A percentile compares a stretch with the other conserved stretches of the same genome.
These are phyloP conservation scores for Limenitis camilla DNA, from an alignment of 2,888 invertebrate species.

Conservation along the genomic window DNA sequence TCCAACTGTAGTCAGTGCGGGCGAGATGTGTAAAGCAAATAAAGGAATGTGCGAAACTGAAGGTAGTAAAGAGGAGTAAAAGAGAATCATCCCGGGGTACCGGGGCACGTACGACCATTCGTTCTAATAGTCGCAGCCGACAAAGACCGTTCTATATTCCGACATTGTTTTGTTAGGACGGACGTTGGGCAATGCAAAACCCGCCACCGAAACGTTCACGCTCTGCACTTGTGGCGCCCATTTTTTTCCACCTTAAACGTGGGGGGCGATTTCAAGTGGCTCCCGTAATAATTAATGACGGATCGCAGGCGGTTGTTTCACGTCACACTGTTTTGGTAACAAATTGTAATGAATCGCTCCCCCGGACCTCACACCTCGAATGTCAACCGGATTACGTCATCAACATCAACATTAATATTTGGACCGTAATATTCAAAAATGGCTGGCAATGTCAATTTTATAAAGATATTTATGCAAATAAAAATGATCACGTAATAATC, in stretches of 20 bases:
- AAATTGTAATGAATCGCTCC: conserved; percentile 62
- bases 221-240: conserved; percentile 38
- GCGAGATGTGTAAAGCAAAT: conserved; percentile 50
- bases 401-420: conserved; percentile 16
- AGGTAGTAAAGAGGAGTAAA: conserved; percentile 53
- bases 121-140: conserved; percentile 63
- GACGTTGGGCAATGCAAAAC: conserved; percentile 57
- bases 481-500: too few species aligned
- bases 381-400: conserved; percentile 55
- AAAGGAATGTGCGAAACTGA: conserved; percentile 54
- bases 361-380: conserved; percentile 64
- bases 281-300: conserved; percentile 61
- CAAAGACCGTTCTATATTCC: conserved; percentile 43
- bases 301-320: conserved; percentile 56
- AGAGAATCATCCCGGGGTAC: conserved; percentile 49
- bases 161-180: conserved; percentile 61
- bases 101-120: conserved; percentile 63
- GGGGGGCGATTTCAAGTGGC: conserved; percentile 64
- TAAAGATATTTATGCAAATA: too few species aligned
- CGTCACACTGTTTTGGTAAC: conserved; percentile 68
- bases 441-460: background rate
- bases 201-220: conserved; percentile 29
- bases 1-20: conserved; percentile 38
- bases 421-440: background rate
- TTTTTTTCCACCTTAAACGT: conserved; percentile 48